Evolutionary conservation across 2,888 invertebrate genomes (phyloP), one percentile per base, ranked within the genome.

Genomic region (Andrena bucephala): DNA sequence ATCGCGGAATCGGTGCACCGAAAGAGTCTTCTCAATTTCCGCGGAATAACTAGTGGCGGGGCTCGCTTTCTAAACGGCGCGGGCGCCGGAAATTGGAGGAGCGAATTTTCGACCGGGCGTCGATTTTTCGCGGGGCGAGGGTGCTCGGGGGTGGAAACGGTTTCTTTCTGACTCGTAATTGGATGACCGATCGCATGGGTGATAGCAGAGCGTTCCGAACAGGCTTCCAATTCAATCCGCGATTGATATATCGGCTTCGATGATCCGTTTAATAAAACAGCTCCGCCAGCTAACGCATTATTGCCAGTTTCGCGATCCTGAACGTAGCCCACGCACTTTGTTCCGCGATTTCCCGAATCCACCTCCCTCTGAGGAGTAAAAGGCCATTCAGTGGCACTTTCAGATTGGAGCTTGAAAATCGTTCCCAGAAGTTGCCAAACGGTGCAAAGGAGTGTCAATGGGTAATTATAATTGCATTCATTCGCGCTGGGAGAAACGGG

Each of bases 51-150:
- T 68, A 66, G 27, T 24, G 57, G 42, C 27, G 31, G 31, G 71
- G 67, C 50, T 74, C 71, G 74, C 69, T 81, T 74, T 70, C 62
- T 75, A 52, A 27, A 20, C 69, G 36, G 63, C 67, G 68, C 69
- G 69, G 63, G 33, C 50, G 24, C 69, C 81, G 85, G 79, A 81
- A 85, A 86, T 86, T 79, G 79, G 74, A 68, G 74, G 66, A 76
- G 57, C 72, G 72, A 75, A 82, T 66, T 85, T 70, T 78, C 77
- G 62, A 70, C 72, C 65, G 59, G 59, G 52, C 48, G 52, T 81
- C 81, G 81, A 81, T 84, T 84, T 42, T 76, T 72, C 73, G 68
- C 48, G 73, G 60, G 24, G 50, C 10, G 0, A 20, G 33, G 27
- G n/a, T 5, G 16, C 27, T 13, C n/a, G 42, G 10, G 1, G 57